Percentiles rank a stretch among this genome's conserved stretches.
Conservation (phyloP, 2,888 invertebrate genomes). For the Melitaea athalia region DNA sequence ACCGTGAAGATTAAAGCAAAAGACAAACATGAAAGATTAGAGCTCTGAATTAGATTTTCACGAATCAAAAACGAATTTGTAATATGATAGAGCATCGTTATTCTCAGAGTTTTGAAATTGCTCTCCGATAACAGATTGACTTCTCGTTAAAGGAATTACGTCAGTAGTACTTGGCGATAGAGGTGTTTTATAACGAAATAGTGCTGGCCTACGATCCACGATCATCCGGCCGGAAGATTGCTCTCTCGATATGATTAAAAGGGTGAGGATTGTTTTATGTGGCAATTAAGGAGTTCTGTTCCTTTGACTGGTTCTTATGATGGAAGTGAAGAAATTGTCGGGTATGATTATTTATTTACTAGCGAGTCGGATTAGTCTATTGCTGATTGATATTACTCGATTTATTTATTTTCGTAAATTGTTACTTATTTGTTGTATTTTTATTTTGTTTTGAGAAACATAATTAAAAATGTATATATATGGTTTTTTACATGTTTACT, state of each 20-base stretch:
- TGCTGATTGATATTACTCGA: neutral
- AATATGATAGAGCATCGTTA: slow-evolving; percentile 73
- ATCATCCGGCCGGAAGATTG: slow-evolving; percentile 78
- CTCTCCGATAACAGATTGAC: slow-evolving; percentile 51
- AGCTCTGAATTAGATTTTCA: slow-evolving; percentile 72
- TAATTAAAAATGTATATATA: neutral
- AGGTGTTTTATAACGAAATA: slow-evolving; percentile 43
- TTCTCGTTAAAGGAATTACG: slow-evolving; percentile 45
- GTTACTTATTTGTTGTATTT: too few species aligned
- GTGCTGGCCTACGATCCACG: slow-evolving; percentile 54
- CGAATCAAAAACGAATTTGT: slow-evolving; percentile 77
- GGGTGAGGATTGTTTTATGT: slow-evolving; percentile 80
- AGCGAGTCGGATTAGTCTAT: slow-evolving; percentile 15
- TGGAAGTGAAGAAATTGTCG: slow-evolving; percentile 40
- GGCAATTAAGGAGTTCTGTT: slow-evolving; percentile 74
- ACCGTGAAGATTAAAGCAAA: slow-evolving; percentile 59
- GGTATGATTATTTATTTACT: slow-evolving; percentile 38
- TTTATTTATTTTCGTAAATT: too few species aligned
- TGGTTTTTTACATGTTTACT: neutral
- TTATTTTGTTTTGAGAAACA: too few species aligned
- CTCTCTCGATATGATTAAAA: slow-evolving; percentile 81
- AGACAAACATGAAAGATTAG: slow-evolving; percentile 55
- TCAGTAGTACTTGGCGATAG: slow-evolving; percentile 47
- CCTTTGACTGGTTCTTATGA: slow-evolving; percentile 61
- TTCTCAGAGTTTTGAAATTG: slow-evolving; percentile 71